A percentile compares a stretch with the other conserved stretches of the same genome.
These are phyloP conservation scores for Epinephelus moara DNA, from an alignment of 2,113 vertebrate genomes.

Conservation along the genomic window DNA sequence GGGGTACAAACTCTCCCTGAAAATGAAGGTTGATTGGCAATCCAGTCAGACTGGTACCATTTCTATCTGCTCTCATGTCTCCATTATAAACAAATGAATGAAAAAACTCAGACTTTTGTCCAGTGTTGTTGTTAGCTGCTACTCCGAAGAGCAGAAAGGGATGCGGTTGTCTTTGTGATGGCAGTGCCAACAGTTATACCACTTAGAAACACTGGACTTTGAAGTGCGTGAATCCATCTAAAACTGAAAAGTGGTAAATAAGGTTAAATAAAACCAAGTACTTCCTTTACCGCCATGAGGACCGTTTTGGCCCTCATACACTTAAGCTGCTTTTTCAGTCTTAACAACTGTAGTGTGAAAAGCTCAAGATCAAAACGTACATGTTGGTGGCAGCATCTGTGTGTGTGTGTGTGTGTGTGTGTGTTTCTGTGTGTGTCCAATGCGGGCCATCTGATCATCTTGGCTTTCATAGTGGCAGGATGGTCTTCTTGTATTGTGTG, in stretches of 20 bases:
- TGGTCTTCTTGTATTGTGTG: conserved; percentile 69
- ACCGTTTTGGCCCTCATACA: conserved; percentile 5
- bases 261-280: not conserved
- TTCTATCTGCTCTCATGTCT: too few relatives aligned
- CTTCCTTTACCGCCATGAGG: not conserved
- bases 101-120: too few relatives aligned
- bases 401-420: conserved; percentile 16
- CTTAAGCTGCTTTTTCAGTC: not conserved
- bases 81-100: too few relatives aligned
- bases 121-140: too few relatives aligned
- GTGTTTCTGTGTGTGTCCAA: conserved; percentile 9
- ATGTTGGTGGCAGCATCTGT: not conserved
- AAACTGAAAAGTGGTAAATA: not conserved
- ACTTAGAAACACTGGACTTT: too few relatives aligned
- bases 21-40: too few relatives aligned
- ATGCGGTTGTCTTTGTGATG: too few relatives aligned
- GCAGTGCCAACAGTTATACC: too few relatives aligned
- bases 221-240: not conserved
- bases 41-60: too few relatives aligned
- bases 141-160: too few relatives aligned
- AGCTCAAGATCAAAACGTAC: conserved; percentile 36
- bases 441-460: conserved; percentile 62
- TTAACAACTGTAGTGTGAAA: conserved; percentile 23
- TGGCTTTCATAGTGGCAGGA: conserved; percentile 55
- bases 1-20: too few relatives aligned